phyloP scores from a whole-genome alignment of 92 coral and sea anemone species.

The Porites divaricata region DNA sequence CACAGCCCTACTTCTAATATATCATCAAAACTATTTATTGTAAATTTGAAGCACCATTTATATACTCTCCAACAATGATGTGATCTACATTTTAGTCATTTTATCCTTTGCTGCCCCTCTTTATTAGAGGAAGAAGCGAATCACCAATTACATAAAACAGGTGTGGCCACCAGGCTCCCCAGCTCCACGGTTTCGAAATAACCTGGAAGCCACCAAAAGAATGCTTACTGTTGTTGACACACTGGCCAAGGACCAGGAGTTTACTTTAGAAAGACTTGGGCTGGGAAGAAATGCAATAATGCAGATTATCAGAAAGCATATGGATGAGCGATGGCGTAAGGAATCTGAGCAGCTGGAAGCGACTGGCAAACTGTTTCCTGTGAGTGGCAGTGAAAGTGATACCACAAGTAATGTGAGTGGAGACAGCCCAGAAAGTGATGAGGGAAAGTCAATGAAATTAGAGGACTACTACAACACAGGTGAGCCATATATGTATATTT shows the following conservation, averaged over 20 bases:
- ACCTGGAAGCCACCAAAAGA: conserved; percentile 41
- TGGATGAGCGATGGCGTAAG: conserved; percentile 54
- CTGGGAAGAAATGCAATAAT: conserved; percentile 53
- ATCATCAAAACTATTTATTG: conserved; percentile 30
- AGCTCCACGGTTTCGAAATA: conserved; percentile 56
- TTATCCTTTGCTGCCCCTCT: conserved; percentile 9
- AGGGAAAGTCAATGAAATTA: conserved; percentile 19
- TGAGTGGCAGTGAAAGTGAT: conserved; percentile 4
- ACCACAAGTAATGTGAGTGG: not conserved
- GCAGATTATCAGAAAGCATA: conserved; percentile 55
- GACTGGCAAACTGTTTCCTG: not conserved
- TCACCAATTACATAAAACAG: conserved; percentile 51
- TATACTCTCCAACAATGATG: conserved; percentile 15
- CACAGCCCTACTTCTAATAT: conserved; percentile 20
- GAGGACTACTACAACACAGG: conserved; percentile 39
- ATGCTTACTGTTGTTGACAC: conserved; percentile 34
- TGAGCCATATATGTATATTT: conserved; percentile 29
- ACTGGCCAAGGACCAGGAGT: conserved; percentile 39
- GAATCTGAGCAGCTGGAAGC: conserved; percentile 23
- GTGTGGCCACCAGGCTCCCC: conserved; percentile 43
- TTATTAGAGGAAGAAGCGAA: conserved; percentile 49
- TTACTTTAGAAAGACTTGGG: conserved; percentile 43
- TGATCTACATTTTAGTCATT: conserved; percentile 25
- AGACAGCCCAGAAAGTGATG: conserved; percentile 32
- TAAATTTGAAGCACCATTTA: conserved; percentile 33